Base-by-base conservation (phyloP, 2,888 invertebrate species). In the Orthosia incerta region DNA sequence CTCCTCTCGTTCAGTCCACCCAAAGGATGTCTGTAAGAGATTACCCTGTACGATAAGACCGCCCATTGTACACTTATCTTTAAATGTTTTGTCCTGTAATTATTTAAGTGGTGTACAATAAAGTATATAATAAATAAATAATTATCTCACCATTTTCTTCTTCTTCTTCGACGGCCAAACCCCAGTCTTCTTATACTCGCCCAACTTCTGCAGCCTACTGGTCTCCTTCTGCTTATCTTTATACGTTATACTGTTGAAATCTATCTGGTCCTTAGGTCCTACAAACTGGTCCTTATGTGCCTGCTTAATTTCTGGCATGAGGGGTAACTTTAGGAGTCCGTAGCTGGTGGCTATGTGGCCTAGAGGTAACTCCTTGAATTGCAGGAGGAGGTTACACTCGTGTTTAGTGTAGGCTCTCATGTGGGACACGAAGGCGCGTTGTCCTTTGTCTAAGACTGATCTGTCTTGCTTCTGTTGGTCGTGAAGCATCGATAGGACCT, bases 391-490 rank as follows among this genome's bases (percentile, higher is more conserved):
- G 88, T 97, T 98, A 90, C 99, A 99, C 91, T 99, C 99, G 93
- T 99, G 99, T 93, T 99, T 99, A 16, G 97, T 97, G 93, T 99
- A 99, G 0, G 99, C 98, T 84, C 98, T 97, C 76, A 99, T 97
- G 92, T 99, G 99, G 0, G 99, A 99, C 0, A 99, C 99, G 94
- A 99, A 99, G 0, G 99, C 99, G 69, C 98, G 97, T 83, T 98
- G 98, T 0, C 98, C 99, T 91, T 98, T 98, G 91, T 99, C 99
- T 89, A 98, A 97, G 13, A 98, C 91, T 0, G 97, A 97, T 83
- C 99, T 97, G 92, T 99, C 99, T 56, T 96, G 95, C 60, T 96
- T 92, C 88, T 98, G 98, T 48, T 98, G 92, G 16, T 97, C 95
- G 89, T 98, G 97, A 76, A 98, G 96, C 74, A 96, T 96, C 23